Percentiles rank a stretch among this genome's conserved stretches.
Conservation (phyloP, 2,888 invertebrate genomes). For the Sympetrum striolatum region DNA sequence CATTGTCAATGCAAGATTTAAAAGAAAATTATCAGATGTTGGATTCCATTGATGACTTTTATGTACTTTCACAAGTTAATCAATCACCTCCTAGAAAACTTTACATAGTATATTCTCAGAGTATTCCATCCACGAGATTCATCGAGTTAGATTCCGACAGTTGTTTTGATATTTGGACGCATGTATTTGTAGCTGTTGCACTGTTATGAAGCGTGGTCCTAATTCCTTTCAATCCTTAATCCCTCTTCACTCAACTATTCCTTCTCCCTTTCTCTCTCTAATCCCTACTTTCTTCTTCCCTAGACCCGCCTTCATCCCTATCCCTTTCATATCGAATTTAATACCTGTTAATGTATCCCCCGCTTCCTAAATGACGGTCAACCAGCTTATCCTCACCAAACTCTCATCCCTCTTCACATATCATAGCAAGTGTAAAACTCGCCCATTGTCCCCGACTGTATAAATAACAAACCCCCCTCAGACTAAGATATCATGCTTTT, state of each 20-base stretch:
- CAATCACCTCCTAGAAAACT: too few species aligned
- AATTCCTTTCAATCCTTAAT: not conserved
- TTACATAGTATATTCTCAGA: too few species aligned
- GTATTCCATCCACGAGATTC: too few species aligned
- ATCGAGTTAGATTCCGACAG: too few species aligned
- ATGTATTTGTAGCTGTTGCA: too few species aligned
- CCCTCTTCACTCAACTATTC: not conserved
- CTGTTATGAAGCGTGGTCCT: not conserved
- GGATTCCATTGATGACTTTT: too few species aligned
- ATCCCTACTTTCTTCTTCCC: not conserved
- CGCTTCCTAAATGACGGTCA: not conserved
- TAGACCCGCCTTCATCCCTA: not conserved
- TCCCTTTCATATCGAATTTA: not conserved
- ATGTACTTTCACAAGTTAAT: too few species aligned
- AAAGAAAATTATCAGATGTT: too few species aligned
- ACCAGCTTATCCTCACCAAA: not conserved
- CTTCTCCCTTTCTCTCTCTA: not conserved
- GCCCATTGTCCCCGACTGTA: not conserved
- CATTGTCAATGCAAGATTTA: too few species aligned
- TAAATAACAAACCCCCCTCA: not conserved
- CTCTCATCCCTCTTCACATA: too few species aligned
- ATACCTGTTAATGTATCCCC: not conserved
- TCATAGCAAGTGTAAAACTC: not conserved
- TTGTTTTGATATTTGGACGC: too few species aligned
- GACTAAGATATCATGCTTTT: not conserved